Evolutionary conservation across 2,888 invertebrate species (phyloP), one percentile per base, ranked within the genome.

Genomic region (Balanococcus diminutus): DNA sequence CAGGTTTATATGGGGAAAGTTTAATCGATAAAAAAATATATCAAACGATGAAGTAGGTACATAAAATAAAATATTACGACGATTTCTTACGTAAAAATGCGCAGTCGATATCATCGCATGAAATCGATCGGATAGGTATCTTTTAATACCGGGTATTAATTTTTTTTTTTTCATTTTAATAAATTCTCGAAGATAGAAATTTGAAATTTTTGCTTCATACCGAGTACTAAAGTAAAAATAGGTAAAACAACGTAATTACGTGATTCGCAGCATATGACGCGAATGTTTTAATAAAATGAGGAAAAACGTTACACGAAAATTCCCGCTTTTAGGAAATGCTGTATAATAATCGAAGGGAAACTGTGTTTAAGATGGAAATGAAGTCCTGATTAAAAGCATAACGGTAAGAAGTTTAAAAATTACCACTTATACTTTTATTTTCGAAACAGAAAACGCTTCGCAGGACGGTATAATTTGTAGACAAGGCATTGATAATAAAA

Each of bases 231-330:
- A 31, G 72, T 31, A 72, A 8, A 61, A 72, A 72, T 72, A 72
- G 72, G 72, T 72, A 84, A 84, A 84, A 42, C 84, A 72, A 84
- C 84, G 84, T 84, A 84, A 84, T 84, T 84, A 84, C 84, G 84
- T 84, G 84, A 84, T 84, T 84, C 84, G 84, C 42, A 84, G 84
- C 84, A 84, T 67, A 84, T 84, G 84, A 84, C 84, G 84, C 84
- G 84, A 75, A 42, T n/a, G 61, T 84, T 84, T 84, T 84, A 84
- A 84, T 84, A 61, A 84, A 84, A 84, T 42, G 42, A 61, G 72
- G 84, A 84, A 84, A 84, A 84, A 84, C 31, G 25, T 16, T 72
- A 72, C 11, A 31, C 72, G 31, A 72, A 72, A 72, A 72, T 72
- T 16, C 72, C 72, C 16, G 25, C 72, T 72, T 72, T 72, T 72